Evolutionary conservation across 2,888 invertebrate genomes (phyloP).

Genomic region (Apodemia hepburni): DNA sequence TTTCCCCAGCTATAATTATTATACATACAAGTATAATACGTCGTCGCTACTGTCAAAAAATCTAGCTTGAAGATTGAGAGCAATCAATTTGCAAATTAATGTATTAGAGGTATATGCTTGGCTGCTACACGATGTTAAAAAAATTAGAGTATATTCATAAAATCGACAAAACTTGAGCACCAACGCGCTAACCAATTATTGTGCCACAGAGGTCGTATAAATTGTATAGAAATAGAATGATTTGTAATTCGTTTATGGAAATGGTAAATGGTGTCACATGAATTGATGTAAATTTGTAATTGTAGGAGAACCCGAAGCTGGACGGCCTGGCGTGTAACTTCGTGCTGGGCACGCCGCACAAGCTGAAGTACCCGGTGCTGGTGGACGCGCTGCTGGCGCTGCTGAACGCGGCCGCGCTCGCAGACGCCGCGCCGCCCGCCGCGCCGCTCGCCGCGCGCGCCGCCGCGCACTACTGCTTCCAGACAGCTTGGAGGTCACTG

Average conservation of each 20-base stretch:
- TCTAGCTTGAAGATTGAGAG: too few species aligned
- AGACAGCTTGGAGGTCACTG: slow-evolving; percentile 87
- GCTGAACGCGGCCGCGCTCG: slow-evolving; percentile 88
- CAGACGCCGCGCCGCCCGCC: slow-evolving; percentile 67
- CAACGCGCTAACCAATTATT: too few species aligned
- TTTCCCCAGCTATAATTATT: background rate
- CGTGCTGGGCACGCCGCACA: slow-evolving; percentile 94
- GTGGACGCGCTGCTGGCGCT: slow-evolving; percentile 93
- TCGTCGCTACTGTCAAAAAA: too few species aligned
- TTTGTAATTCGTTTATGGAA: too few species aligned
- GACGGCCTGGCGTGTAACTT: slow-evolving; percentile 97
- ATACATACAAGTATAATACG: background rate
- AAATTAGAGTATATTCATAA: too few species aligned
- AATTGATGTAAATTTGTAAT: background rate
- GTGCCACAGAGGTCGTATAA: too few species aligned
- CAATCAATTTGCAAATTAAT: too few species aligned
- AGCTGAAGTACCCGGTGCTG: slow-evolving; percentile 91
- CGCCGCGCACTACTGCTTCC: slow-evolving; percentile 95
- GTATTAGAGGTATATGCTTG: too few species aligned
- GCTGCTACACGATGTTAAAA: too few species aligned
- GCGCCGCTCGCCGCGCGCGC: slow-evolving; percentile 82
- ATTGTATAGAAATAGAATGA: too few species aligned
- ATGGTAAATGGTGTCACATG: too few species aligned
- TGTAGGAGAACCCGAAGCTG: slow-evolving; percentile 92
- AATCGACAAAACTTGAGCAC: too few species aligned